phyloP scores from a whole-genome alignment of 2,888 invertebrate species.

The Neria commutata region DNA sequence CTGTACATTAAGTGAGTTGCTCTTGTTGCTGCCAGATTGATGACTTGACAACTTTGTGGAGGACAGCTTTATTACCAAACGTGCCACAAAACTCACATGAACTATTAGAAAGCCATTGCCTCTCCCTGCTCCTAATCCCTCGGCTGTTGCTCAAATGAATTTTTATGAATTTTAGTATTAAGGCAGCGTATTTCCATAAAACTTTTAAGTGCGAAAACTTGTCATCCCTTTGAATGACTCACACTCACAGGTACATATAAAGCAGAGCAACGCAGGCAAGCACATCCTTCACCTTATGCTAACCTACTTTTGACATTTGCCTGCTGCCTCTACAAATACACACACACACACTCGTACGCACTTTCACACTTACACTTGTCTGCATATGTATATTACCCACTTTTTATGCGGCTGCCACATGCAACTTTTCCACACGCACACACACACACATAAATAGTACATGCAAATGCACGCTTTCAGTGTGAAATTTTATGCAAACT shows the following conservation, averaged over 20 bases:
- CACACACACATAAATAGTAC: background rate
- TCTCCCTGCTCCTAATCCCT: background rate
- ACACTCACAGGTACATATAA: background rate
- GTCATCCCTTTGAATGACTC: constrained; percentile 25
- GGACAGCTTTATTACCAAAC: background rate
- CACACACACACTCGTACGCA: background rate
- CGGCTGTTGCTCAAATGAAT: too few relatives aligned
- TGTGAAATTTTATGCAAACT: constrained; percentile 2
- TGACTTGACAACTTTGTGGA: constrained; percentile 1
- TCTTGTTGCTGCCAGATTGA: background rate
- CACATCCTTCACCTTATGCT: background rate
- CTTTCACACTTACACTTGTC: background rate
- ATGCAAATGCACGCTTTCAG: too few relatives aligned
- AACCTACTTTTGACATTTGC: background rate
- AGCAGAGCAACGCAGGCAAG: too few relatives aligned
- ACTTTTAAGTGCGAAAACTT: constrained; percentile 47
- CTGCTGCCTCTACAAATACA: too few relatives aligned
- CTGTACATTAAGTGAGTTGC: too few relatives aligned
- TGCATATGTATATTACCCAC: too few relatives aligned
- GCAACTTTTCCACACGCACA: too few relatives aligned
- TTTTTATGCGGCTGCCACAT: background rate
- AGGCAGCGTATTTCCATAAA: constrained; percentile 38
- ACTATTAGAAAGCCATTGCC: background rate
- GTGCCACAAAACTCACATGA: background rate
- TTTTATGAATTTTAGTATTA: constrained; percentile 44